A percentile compares a stretch with the other conserved stretches of the same genome.
Conservation (phyloP, 2,113 vertebrate genomes). For the Sarotherodon lohbergeri region DNA sequence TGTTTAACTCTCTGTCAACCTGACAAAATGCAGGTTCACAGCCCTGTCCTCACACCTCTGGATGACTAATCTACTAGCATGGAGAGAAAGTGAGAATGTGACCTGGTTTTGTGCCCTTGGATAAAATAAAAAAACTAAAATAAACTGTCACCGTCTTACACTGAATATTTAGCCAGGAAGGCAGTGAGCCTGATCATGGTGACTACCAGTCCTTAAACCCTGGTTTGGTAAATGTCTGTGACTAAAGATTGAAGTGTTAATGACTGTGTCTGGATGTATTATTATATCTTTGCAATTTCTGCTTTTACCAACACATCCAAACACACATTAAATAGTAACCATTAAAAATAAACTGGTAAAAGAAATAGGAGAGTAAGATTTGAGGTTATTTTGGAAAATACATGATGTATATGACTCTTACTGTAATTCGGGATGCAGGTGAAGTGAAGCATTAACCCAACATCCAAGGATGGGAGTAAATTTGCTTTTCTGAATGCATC, state of each 20-base stretch:
- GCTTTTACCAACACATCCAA: neutral
- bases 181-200: neutral
- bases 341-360: neutral
- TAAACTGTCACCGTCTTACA: neutral
- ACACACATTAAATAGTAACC: neutral
- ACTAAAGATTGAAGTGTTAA: neutral
- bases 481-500: neutral
- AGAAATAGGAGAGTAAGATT: neutral
- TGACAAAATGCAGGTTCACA: conserved; percentile 51
- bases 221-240: neutral
- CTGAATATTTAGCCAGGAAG: neutral
- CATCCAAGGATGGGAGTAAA: neutral
- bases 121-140: neutral
- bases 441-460: neutral
- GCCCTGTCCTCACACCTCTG: neutral
- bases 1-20: conserved; percentile 59
- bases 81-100: neutral
- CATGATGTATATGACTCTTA: neutral
- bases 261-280: neutral
- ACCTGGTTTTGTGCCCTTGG: neutral
- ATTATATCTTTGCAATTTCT: neutral
- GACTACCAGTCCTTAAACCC: neutral
- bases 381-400: neutral
- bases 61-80: neutral
- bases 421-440: neutral